Base-by-base conservation (phyloP, 2,113 vertebrate genomes). In the Lamprotornis superbus region DNA sequence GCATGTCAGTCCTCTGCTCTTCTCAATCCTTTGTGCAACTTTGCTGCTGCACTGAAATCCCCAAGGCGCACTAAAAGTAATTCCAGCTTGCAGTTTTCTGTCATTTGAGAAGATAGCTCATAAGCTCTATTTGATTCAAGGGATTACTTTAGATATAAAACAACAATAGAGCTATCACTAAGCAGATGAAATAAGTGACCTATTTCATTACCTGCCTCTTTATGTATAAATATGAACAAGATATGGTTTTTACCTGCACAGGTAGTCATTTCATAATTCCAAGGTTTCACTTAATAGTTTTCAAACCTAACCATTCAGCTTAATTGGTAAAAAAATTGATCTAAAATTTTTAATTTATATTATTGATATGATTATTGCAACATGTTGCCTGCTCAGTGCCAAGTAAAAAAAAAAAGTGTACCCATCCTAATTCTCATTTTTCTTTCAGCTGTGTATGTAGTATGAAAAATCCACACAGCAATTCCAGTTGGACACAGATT, bases 1-100 rank as follows among this genome's bases (percentile, higher is more conserved):
- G n/a, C 11, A 6, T 53, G 23, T 35, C 44, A 37, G 30, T 44
- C 46, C 17, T 6, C 40, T 44, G 19, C 76, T 76, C 59, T 47
- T 65, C 89, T 49, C 0, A 0, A 28, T 44, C 0, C 0, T 20
- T 76, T 37, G 53, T 0, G 0, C 57, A 83, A 76, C 30, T 76
- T 90, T 71, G 53, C 53, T 7, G 2, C 27, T 64, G 63, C 71
- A 35, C 42, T 44, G 30, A 93, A 92, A 92, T 55, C 31, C 56
- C 71, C 68, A 65, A 60, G 69, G 40, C 37, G 46, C 39, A 55
- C 24, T 28, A 30, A 37, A 86, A 65, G 44, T 64, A 64, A 31
- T 65, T 83, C 59, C 55, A 86, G 55, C 31, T 80, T 83, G 83
- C 37, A 9, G 15, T 68, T 86, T 69, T 69, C 57, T 90, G 59